Base-by-base conservation (phyloP, 2,888 invertebrate genomes). In the Hirtodrosophila alboralis region DNA sequence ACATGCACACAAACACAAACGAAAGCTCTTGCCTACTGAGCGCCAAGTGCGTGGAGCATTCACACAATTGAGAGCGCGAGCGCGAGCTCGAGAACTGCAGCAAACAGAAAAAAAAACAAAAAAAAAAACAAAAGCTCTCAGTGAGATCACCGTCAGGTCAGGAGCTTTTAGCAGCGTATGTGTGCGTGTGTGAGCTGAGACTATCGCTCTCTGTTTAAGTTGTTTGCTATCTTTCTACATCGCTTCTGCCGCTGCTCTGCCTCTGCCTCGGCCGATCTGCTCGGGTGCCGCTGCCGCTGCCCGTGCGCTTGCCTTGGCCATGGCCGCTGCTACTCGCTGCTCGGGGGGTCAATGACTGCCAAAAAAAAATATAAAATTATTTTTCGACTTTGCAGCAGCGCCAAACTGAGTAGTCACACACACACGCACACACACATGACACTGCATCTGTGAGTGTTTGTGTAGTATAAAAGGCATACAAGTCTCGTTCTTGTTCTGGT, bases 141-240 rank as follows among this genome's bases (percentile, higher is more conserved):
- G 73, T 69, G 68, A 69, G 69, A 69, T 69, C 69, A 69, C 47
- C 62, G 52, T 16, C 74, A 47, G 69, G 62, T 73, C 68, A 73
- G 62, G n/a, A 67, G 61, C 68, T 69, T n/a, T 71, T 72, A 18
- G 10, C 23, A 6, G 28, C 26, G 44, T 21, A 44, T 26, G 47
- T 12, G 44, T 33, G 64, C 43, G 48, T 56, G 47, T 44, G 37
- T 63, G 58, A 16, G 61, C 41, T 16, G 67, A 23, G 67, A 78
- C 77, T 84, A 76, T 80, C 68, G 73, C 57, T 79, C 73, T 85
- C 73, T 73, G 65, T 58, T 83, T 75, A 78, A 78, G 85, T 78
- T 78, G 76, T 83, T 85, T 83, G 85, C 78, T 79, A 79, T 78
- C 78, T 78, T 84, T 83, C 78, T 78, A 83, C 84, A 85, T 72